phyloP scores from a whole-genome alignment of 2,113 vertebrate species.

The Entelurus aequoreus region DNA sequence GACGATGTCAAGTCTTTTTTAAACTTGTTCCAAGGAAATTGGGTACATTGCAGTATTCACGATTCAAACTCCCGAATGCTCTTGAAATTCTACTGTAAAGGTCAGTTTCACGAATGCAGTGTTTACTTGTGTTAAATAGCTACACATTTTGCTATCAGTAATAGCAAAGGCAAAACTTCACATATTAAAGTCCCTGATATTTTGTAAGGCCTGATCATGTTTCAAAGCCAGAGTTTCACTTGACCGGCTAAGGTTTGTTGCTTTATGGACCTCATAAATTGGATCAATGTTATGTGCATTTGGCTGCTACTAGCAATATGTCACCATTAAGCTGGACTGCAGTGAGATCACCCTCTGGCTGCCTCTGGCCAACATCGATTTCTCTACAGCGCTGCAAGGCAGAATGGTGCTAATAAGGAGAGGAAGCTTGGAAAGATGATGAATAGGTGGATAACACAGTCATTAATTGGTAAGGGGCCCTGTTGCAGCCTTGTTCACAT shows the following conservation, averaged over 20 bases:
- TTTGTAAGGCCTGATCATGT: no score
- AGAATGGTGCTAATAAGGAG: constrained; percentile 5
- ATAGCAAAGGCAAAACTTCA: no score
- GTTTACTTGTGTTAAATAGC: no score
- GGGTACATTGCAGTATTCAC: no score
- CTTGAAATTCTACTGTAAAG: no score
- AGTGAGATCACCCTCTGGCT: background rate
- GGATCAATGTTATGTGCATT: constrained; percentile 4
- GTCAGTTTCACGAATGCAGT: no score
- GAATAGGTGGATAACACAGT: constrained; percentile 45
- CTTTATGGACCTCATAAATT: background rate
- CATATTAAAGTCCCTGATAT: no score
- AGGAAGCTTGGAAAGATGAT: constrained; percentile 28
- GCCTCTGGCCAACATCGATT: background rate
- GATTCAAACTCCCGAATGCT: no score
- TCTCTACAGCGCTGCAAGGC: background rate
- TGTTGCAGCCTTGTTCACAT: constrained; percentile 42
- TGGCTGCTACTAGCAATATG: background rate
- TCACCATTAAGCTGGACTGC: constrained; percentile 4
- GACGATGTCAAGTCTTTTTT: no score
- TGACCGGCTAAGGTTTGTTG: background rate
- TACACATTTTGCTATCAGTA: no score
- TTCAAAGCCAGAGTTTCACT: no score
- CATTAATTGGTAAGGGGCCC: constrained; percentile 41
- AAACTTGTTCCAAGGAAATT: no score